phyloP scores from a whole-genome alignment of 1,140 invertebrate genomes.

The Zaprionus davidi region DNA sequence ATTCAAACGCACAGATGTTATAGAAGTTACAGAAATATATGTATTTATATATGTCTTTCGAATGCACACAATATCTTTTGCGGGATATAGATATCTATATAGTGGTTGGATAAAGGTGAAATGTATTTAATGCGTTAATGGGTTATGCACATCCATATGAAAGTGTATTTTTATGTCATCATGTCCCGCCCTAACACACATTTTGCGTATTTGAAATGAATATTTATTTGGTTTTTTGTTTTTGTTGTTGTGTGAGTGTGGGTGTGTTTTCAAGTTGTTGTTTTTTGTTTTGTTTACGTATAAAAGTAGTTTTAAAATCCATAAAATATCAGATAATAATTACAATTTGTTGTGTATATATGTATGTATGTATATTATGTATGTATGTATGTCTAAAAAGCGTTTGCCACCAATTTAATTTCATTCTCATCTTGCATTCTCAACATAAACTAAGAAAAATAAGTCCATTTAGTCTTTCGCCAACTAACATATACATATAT shows the following conservation, averaged over 20 bases:
- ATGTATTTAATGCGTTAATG: conserved; percentile 17
- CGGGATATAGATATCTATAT: conserved; percentile 21
- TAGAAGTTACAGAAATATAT: conserved; percentile 79
- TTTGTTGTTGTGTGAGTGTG: conserved; percentile 15
- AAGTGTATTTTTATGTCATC: conserved; percentile 39
- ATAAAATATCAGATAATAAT: conserved; percentile 81
- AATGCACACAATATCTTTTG: conserved; percentile 50
- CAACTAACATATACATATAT: conserved; percentile 69
- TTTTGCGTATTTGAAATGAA: conserved; percentile 57
- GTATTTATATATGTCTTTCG: conserved; percentile 52
- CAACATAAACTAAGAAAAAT: conserved; percentile 62
- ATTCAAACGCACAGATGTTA: conserved; percentile 70
- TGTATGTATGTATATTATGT: conserved; percentile 43
- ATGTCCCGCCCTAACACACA: conserved; percentile 50
- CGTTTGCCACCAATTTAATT: conserved; percentile 52
- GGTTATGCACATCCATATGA: conserved; percentile 54
- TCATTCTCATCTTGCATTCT: conserved; percentile 41
- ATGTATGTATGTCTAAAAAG: conserved; percentile 65
- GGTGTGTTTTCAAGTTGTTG: conserved; percentile 39
- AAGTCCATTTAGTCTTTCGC: conserved; percentile 72
- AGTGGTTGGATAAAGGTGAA: conserved; percentile 37
- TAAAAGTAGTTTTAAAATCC: conserved; percentile 80
- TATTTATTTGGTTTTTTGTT: conserved; percentile 59
- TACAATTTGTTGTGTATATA: conserved; percentile 69
- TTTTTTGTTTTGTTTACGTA: conserved; percentile 64